Base-by-base conservation (phyloP, 2,888 invertebrate genomes). In the Galeopsomyia nigrocyanea region DNA sequence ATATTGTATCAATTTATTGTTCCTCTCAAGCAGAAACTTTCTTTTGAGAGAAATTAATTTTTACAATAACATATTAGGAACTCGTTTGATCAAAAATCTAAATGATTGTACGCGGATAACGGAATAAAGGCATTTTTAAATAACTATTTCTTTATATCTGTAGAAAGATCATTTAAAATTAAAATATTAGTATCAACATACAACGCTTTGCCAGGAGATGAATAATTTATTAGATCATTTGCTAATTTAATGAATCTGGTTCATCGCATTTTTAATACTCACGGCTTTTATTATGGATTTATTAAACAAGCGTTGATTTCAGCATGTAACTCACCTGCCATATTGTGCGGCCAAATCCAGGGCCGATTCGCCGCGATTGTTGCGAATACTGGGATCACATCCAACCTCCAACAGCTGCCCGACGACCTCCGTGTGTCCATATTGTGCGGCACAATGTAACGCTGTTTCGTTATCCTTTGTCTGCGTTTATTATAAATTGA, bases 271-370 rank as follows among this genome's bases (percentile, higher is more conserved):
- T n/a, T n/a, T n/a, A n/a, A n/a, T n/a, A n/a, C n/a, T n/a, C n/a
- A n/a, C n/a, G n/a, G n/a, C n/a, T n/a, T n/a, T n/a, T n/a, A n/a
- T n/a, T n/a, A n/a, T n/a, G n/a, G n/a, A n/a, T n/a, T n/a, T n/a
- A n/a, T 31, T 31, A 31, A 31, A 31, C 7, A 31, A 31, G 31
- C 7, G 7, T 3, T 31, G 10, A 61, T 66, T 71, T 49, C 26
- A 67, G 26, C 49, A 65, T 60, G 64, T 77, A 75, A 83, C 88
- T 88, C 85, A 93, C 93, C 92, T 91, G 82, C 95, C 95, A 87
- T 95, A 95, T 87, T 97, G 96, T 66, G 97, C 95, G 10, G 98
- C 98, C 74, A 99, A 90, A 87, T 99, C 98, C 81, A 99, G 88
- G 0, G 98, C 94, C 49, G 96, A 96, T 87, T 98, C 98, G 67